A percentile compares a stretch with the other conserved stretches of the same genome.
Conservation (phyloP, 2,888 invertebrate species). For the Cheilosia urbana region DNA sequence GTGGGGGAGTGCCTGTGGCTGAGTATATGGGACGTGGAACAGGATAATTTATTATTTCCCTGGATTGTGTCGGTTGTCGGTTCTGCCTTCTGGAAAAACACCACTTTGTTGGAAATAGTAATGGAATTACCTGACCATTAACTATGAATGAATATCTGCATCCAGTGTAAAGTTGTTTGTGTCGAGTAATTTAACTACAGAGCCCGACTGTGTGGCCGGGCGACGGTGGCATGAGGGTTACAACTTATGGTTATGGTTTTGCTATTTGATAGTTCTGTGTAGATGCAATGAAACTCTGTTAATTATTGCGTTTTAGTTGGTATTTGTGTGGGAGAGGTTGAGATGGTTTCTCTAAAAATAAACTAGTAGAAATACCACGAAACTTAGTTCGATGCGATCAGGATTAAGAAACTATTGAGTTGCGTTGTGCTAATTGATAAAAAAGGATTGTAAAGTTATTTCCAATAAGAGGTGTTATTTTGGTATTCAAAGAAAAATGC, state of each 20-base stretch:
- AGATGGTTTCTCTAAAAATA: too few relatives aligned
- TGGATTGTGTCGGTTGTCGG: conserved; percentile 4
- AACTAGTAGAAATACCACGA: too few relatives aligned
- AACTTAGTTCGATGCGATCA: too few relatives aligned
- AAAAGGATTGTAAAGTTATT: too few relatives aligned
- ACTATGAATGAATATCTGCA: neutral
- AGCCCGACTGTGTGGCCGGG: neutral
- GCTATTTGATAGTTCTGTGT: neutral
- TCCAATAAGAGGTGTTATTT: too few relatives aligned
- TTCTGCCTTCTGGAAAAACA: conserved; percentile 17
- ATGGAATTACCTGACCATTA: conserved; percentile 43
- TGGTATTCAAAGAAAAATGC: too few relatives aligned
- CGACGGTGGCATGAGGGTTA: neutral
- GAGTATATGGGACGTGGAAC: neutral
- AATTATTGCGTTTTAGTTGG: neutral
- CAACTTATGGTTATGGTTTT: neutral
- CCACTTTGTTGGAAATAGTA: conserved; percentile 36
- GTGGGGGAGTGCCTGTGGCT: neutral
- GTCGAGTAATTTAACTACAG: conserved; percentile 2
- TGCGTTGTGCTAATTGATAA: too few relatives aligned
- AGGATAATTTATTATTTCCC: too few relatives aligned
- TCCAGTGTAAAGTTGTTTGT: neutral
- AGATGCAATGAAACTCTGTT: neutral
- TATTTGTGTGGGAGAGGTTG: neutral
- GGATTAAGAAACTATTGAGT: too few relatives aligned